phyloP scores from a whole-genome alignment of 2,113 vertebrate species.

The Chloebia gouldiae region DNA sequence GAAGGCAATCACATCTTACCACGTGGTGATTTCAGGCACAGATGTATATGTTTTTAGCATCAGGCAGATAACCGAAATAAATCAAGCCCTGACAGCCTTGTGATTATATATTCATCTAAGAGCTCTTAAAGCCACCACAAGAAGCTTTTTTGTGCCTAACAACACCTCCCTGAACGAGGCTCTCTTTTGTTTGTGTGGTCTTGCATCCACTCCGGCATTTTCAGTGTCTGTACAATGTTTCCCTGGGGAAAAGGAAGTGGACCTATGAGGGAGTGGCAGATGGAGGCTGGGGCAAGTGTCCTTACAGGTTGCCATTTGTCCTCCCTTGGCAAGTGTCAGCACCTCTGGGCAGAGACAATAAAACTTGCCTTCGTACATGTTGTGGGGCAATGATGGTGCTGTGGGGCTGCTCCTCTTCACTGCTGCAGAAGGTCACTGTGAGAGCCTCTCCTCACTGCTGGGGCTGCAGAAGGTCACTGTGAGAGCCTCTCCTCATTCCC shows the following conservation, averaged over 20 bases:
- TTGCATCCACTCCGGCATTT: background rate
- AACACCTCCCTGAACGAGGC: background rate
- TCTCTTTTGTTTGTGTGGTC: background rate
- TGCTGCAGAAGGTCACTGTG: accelerated
- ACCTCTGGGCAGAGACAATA: background rate
- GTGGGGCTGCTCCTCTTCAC: background rate
- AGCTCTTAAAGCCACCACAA: background rate
- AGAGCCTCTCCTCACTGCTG: background rate
- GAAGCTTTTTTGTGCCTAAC: background rate
- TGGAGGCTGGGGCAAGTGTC: accelerated
- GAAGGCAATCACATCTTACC: background rate
- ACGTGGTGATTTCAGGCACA: background rate
- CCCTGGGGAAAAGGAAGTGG: background rate
- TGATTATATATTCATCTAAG: background rate
- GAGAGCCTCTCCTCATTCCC: background rate
- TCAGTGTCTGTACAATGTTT: background rate
- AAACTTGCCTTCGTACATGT: background rate
- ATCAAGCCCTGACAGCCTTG: background rate
- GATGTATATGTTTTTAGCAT: background rate
- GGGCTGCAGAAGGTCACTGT: accelerated
- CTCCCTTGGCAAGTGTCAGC: background rate
- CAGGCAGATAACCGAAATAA: background rate
- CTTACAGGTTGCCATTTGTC: background rate
- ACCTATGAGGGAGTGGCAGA: background rate
- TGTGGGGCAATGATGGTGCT: background rate